Evolutionary conservation across 2,797 vertebrate species (phyloP).

Genomic region (Falco cherrug): DNA sequence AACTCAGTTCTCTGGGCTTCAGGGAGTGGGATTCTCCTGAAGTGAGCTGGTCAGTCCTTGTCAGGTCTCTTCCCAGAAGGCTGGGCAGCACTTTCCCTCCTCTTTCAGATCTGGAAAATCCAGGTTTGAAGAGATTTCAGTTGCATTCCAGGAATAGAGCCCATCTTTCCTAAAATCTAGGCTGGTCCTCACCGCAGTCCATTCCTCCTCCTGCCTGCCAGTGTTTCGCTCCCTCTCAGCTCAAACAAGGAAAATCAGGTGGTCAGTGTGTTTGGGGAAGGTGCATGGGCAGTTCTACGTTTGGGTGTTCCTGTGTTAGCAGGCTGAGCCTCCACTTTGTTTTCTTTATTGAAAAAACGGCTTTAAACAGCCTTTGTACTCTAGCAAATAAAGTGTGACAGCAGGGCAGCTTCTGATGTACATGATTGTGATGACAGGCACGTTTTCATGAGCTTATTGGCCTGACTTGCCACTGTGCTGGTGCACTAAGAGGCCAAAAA

Average conservation of each 20-base stretch:
- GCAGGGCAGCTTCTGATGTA: neutral
- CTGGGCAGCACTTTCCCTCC: neutral
- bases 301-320: neutral
- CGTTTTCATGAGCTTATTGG: neutral
- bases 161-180: neutral
- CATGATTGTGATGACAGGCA: accelerated
- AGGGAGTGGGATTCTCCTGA: neutral
- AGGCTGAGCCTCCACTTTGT: neutral
- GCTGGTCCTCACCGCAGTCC: neutral
- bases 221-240: neutral
- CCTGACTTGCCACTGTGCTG: neutral
- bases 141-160: neutral
- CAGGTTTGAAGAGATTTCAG: neutral
- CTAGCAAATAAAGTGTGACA: neutral
- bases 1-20: neutral
- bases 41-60: neutral
- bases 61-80: neutral
- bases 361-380: neutral
- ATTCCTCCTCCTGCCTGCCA: neutral
- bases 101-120: neutral
- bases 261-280: neutral
- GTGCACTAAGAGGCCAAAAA: neutral
- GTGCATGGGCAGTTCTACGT: neutral
- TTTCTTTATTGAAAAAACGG: neutral
- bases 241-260: neutral